Percentiles rank a stretch among this genome's conserved stretches.
Evolutionary conservation across 2,113 vertebrate species (phyloP).

Genomic region (Rhinoptilus africanus): DNA sequence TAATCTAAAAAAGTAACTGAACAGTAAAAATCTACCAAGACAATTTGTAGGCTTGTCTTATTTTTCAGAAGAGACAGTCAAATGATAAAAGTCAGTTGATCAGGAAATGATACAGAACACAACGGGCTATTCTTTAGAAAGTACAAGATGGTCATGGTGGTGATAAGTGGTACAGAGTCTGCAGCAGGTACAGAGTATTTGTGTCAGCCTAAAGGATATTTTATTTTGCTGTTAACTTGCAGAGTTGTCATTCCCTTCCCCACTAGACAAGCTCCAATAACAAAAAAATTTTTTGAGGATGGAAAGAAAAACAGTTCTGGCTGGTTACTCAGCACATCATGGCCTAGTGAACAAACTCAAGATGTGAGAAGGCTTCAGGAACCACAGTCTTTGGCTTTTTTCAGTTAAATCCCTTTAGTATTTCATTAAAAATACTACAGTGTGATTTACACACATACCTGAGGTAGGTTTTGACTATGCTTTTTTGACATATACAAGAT

Average conservation of each 20-base stretch:
- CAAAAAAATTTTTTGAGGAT: background rate
- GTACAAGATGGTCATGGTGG: background rate
- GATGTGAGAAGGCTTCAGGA: background rate
- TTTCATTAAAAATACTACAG: background rate
- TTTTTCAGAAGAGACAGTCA: background rate
- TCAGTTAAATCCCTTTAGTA: background rate
- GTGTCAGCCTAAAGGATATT: background rate
- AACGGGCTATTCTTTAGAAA: background rate
- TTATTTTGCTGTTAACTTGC: background rate
- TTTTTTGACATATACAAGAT: background rate
- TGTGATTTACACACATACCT: fast-evolving
- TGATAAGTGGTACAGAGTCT: background rate
- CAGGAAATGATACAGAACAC: background rate
- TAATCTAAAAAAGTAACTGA: background rate
- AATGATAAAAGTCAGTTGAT: background rate
- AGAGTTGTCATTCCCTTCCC: background rate
- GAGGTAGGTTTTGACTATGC: background rate
- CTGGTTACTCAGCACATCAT: fast-evolving
- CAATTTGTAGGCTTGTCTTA: background rate
- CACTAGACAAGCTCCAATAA: background rate
- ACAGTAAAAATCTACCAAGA: background rate
- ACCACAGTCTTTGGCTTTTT: background rate
- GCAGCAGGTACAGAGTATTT: background rate
- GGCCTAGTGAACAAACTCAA: background rate
- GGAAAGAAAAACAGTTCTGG: background rate